phyloP scores from a whole-genome alignment of 2,797 vertebrate genomes.

The Dallia pectoralis region DNA sequence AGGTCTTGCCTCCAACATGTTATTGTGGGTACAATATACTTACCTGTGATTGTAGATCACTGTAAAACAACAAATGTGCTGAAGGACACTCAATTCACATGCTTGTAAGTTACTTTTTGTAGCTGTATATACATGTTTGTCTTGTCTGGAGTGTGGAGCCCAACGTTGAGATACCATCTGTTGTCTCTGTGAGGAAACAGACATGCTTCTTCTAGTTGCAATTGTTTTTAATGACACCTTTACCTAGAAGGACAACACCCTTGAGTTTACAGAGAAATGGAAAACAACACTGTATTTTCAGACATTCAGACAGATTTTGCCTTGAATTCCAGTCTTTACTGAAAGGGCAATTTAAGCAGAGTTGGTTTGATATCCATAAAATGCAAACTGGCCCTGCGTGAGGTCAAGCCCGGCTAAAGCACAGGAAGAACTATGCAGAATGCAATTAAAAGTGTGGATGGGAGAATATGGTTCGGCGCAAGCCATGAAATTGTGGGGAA shows the following conservation, averaged over 20 bases:
- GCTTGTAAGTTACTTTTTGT: too few species aligned
- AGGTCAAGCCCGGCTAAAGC: conserved; percentile 17
- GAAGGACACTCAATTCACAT: too few species aligned
- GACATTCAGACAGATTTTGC: background rate
- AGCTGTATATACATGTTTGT: too few species aligned
- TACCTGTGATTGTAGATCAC: too few species aligned
- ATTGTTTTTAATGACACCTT: too few species aligned
- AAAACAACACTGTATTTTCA: background rate
- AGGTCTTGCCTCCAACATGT: too few species aligned
- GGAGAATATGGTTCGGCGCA: background rate
- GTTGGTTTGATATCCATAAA: conserved; percentile 15
- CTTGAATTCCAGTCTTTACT: background rate
- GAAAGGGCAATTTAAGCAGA: conserved; percentile 3
- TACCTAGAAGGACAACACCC: background rate
- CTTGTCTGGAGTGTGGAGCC: too few species aligned
- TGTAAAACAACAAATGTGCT: too few species aligned
- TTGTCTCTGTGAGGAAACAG: too few species aligned
- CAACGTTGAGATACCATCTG: too few species aligned
- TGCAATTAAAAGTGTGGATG: conserved; percentile 42
- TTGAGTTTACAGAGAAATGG: background rate
- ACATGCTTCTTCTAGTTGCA: too few species aligned
- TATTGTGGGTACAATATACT: too few species aligned
- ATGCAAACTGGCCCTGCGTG: conserved; percentile 9
- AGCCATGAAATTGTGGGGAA: conserved; percentile 7
- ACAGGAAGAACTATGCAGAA: conserved; percentile 28